phyloP scores from a whole-genome alignment of 2,113 vertebrate species.

The Anoura caudifer region DNA sequence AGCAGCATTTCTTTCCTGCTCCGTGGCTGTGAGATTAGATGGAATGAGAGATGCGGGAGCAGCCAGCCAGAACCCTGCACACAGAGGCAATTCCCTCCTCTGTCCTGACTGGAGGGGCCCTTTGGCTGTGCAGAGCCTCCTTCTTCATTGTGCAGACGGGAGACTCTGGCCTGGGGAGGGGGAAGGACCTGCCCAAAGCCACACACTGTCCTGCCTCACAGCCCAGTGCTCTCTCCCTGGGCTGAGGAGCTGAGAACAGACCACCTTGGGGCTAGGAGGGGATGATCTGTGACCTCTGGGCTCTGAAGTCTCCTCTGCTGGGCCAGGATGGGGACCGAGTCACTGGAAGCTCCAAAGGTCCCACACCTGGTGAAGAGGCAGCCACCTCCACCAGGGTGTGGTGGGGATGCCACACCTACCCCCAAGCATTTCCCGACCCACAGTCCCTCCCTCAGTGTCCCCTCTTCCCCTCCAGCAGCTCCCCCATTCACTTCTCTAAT shows the following conservation, averaged over 20 bases:
- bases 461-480: not conserved
- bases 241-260: not conserved
- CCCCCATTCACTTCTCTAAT: not conserved
- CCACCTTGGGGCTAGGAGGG: not conserved
- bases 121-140: not conserved
- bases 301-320: constrained; percentile 1
- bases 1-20: not conserved
- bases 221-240: not conserved
- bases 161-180: not conserved
- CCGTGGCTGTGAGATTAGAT: not conserved
- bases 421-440: not conserved
- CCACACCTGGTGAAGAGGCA: not conserved
- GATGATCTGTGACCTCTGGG: not conserved
- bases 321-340: not conserved
- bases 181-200: not conserved
- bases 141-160: not conserved
- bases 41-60: not conserved
- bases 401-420: not conserved
- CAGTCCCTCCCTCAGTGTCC: not conserved
- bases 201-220: not conserved
- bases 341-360: not conserved
- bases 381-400: not conserved
- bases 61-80: not conserved
- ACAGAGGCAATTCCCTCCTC: not conserved
- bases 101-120: not conserved